A percentile compares a stretch with the other conserved stretches of the same genome.
Conservation (phyloP, 2,113 vertebrate genomes). For the Steatornis caripensis region DNA sequence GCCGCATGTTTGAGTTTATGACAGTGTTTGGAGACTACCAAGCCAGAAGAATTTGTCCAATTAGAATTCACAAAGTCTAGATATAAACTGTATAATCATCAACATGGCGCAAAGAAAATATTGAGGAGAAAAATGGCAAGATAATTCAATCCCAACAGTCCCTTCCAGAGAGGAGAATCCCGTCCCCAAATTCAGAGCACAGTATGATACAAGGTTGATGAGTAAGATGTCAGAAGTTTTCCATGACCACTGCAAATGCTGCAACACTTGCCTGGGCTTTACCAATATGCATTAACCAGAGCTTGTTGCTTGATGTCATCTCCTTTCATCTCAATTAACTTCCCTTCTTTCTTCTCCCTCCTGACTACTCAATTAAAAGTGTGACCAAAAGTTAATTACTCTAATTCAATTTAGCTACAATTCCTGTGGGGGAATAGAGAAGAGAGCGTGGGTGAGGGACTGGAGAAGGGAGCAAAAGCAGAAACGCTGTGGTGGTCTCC, state of each 20-base stretch:
- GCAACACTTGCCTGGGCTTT: neutral
- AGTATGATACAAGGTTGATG: neutral
- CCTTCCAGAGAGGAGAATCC: neutral
- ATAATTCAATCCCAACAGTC: neutral
- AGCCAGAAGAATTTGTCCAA: neutral
- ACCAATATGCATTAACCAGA: neutral
- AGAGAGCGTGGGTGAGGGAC: neutral
- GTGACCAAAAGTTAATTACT: conserved; percentile 47
- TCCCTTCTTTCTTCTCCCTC: neutral
- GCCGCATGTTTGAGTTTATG: neutral
- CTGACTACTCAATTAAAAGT: conserved; percentile 11
- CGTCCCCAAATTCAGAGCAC: neutral
- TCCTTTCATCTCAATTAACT: conserved; percentile 44
- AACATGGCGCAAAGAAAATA: neutral
- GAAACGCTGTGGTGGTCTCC: neutral
- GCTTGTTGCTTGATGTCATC: neutral
- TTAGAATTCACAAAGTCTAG: neutral
- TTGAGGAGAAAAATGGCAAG: neutral
- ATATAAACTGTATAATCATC: neutral
- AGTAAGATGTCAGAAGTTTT: neutral
- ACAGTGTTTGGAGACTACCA: neutral
- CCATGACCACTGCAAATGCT: neutral
- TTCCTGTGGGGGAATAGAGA: neutral
- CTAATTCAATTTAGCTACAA: conserved; percentile 21
- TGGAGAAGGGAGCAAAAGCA: neutral